Evolutionary conservation across 2,888 invertebrate species (phyloP), one percentile per base, ranked within the genome.

Genomic region (Elgonia sp.): DNA sequence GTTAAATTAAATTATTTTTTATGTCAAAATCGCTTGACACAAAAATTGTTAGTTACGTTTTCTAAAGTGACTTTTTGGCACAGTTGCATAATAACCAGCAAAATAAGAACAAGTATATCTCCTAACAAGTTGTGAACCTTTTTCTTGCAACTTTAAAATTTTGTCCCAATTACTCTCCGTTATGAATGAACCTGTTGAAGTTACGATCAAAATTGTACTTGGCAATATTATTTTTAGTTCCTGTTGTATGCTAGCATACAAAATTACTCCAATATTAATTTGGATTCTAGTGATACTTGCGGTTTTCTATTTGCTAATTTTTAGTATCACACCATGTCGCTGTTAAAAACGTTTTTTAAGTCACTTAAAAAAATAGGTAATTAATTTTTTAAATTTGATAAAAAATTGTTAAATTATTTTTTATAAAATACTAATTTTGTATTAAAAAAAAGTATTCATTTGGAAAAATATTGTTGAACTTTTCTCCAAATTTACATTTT

Each of bases 171-270:
- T 72, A 55, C 37, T 65, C 70, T 62, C 75, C 53, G 65, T 63
- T 62, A 88, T 86, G 86, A 67, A 21, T 20, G 60, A 83, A 86
- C 63, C 80, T 70, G 55, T 80, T 55, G 75, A 88, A 83, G 72
- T 84, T 20, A 72, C 50, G 10, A 46, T 83, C 29, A 84, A 75
- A 83, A 72, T 88, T 46, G 39, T 63, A 55, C 50, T 88, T 60
- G 83, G 83, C 63, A 63, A 75, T 55, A 79, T 86, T 60, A 65
- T 86, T 79, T 83, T 88, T 50, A 80, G 69, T 80, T 63, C 57
- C 12, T 80, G 63, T 67, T 70, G 76, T 67, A 57, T 60, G n/a
- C 57, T 88, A 12, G 42, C 65, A 8, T 80, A 86, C 70, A 83
- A 76, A 63, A 63, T 83, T 57, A 42, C 83, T 46, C 40, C 55